Conservation (phyloP, 2,888 invertebrate genomes). For the Agonopterix subpropinquella region DNA sequence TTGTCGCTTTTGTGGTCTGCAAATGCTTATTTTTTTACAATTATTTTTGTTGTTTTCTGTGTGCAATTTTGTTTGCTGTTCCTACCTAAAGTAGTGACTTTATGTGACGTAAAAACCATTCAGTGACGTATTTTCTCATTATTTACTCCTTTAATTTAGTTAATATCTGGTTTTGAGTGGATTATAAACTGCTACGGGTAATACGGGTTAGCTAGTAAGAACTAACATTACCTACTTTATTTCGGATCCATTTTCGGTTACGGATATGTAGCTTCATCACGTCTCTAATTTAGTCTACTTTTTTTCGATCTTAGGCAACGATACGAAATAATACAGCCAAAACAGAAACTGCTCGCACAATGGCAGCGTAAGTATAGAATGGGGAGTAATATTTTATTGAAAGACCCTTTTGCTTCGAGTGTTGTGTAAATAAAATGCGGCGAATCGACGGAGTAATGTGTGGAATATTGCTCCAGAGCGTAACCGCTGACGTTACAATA, state of each 20-base stretch:
- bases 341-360: constrained; percentile 43
- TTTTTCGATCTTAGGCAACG: constrained; percentile 35
- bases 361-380: constrained; percentile 53
- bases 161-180: no score
- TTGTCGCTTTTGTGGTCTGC: no score
- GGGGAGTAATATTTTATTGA: constrained; percentile 72
- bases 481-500: constrained; percentile 15
- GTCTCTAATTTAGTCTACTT: constrained; percentile 13
- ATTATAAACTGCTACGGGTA: no score
- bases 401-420: constrained; percentile 71
- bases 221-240: no score
- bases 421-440: constrained; percentile 69
- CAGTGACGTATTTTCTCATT: no score
- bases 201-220: no score
- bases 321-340: constrained; percentile 46
- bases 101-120: no score
- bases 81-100: no score
- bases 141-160: no score
- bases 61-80: no score
- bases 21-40: no score
- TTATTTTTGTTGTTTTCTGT: no score
- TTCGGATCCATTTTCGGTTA: not conserved
- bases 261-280: constrained; percentile 16
- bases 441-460: constrained; percentile 55
- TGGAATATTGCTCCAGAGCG: constrained; percentile 47